Evolutionary conservation across 2,113 vertebrate species (phyloP).

Genomic region (Neogobius melanostomus): DNA sequence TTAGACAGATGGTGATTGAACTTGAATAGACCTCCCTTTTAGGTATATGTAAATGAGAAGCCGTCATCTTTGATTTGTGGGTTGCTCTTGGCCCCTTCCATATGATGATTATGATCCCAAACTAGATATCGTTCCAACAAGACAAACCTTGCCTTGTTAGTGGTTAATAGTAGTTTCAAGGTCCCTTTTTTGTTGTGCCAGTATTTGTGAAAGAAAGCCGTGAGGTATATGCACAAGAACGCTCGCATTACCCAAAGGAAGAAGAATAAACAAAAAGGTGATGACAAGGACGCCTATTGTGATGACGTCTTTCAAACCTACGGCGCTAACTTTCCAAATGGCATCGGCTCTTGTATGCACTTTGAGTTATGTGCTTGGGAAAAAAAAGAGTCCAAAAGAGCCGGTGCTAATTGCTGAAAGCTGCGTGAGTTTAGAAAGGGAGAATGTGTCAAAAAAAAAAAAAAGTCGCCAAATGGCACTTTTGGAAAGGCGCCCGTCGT

Average conservation of each 20-base stretch:
- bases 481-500: constrained; percentile 23
- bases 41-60: too few relatives aligned
- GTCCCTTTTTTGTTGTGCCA: neutral
- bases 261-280: neutral
- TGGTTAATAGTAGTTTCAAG: neutral
- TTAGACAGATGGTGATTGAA: too few relatives aligned
- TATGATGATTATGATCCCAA: too few relatives aligned
- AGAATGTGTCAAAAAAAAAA: too few relatives aligned
- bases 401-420: neutral
- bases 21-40: too few relatives aligned
- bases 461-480: constrained; percentile 33
- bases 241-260: neutral
- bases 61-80: too few relatives aligned
- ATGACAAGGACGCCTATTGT: neutral
- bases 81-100: too few relatives aligned
- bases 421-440: neutral
- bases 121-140: too few relatives aligned
- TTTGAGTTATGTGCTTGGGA: neutral
- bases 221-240: neutral
- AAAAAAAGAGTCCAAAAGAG: neutral
- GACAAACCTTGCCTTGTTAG: neutral
- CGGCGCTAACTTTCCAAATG: neutral
- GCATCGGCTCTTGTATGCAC: neutral
- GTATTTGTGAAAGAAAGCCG: neutral
- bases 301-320: neutral